These are phyloP conservation scores for Octodonta nipae DNA, from an alignment of 2,888 invertebrate genomes.

Conservation along the genomic window DNA sequence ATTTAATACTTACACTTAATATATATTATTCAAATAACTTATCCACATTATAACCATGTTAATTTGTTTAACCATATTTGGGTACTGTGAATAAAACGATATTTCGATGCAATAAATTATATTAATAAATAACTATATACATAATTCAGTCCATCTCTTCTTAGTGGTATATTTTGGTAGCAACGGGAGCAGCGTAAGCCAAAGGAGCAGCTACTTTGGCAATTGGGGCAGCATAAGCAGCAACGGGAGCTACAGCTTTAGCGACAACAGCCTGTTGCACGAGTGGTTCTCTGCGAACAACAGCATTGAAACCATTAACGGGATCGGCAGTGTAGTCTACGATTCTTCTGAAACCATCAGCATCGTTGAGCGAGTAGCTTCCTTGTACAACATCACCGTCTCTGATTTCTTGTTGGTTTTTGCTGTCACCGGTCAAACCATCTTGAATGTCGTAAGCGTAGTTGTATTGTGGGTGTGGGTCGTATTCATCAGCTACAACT, in stretches of 20 bases:
- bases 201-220: slow-evolving; percentile 16
- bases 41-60: too few species aligned
- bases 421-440: slow-evolving; percentile 39
- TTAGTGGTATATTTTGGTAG: background rate
- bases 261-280: slow-evolving; percentile 28
- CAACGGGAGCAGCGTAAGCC: slow-evolving; percentile 4
- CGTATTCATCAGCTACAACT: slow-evolving; percentile 29
- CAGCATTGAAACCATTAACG: slow-evolving; percentile 49
- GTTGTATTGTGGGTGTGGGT: slow-evolving; percentile 43
- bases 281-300: slow-evolving; percentile 46
- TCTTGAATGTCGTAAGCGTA: slow-evolving; percentile 45
- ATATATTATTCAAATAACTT: too few species aligned
- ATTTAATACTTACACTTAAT: too few species aligned
- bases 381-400: slow-evolving; percentile 45
- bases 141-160: too few species aligned
- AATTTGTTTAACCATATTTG: too few species aligned
- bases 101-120: too few species aligned
- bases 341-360: slow-evolving; percentile 40
- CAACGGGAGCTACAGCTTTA: slow-evolving; percentile 12
- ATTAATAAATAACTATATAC: too few species aligned
- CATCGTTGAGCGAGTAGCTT: slow-evolving; percentile 40
- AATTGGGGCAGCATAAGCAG: slow-evolving; percentile 14
- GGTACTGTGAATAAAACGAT: too few species aligned
- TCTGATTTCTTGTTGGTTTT: slow-evolving; percentile 28
- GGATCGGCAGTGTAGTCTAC: slow-evolving; percentile 47